A percentile compares a stretch with the other conserved stretches of the same genome.
Evolutionary conservation across 2,797 vertebrate genomes (phyloP).

Genomic region (Rhabdomys pumilio): DNA sequence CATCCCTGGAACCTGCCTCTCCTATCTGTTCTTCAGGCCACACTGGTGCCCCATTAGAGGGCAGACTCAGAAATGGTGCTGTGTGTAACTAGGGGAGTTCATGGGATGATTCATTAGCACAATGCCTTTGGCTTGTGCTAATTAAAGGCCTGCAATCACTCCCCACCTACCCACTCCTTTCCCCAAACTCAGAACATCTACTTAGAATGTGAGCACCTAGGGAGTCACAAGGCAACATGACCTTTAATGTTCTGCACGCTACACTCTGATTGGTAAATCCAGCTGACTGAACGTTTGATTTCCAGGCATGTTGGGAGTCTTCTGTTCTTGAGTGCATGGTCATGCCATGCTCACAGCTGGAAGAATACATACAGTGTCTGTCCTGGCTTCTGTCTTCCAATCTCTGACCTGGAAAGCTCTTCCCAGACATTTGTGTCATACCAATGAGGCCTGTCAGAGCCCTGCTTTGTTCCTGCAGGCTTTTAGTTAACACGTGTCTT

Average conservation of each 20-base stretch:
- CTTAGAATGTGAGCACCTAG: background rate
- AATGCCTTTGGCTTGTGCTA: background rate
- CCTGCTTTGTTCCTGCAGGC: background rate
- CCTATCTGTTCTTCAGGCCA: background rate
- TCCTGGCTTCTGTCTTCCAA: background rate
- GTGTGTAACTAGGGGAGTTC: rapidly evolving
- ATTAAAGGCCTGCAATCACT: background rate
- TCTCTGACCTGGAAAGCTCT: background rate
- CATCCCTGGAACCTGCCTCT: background rate
- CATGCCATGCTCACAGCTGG: background rate
- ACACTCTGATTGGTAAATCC: background rate
- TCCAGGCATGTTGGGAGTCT: background rate
- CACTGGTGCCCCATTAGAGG: rapidly evolving
- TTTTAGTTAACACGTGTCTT: background rate
- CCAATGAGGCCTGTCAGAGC: background rate
- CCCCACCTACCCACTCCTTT: no score
- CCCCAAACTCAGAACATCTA: background rate
- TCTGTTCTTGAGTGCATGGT: constrained; percentile 45
- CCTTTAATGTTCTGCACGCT: constrained; percentile 34
- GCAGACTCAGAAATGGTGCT: background rate
- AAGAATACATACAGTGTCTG: background rate
- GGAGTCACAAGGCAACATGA: background rate
- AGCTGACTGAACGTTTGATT: constrained; percentile 9
- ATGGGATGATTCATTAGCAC: background rate
- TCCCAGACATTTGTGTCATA: background rate